Conservation (phyloP, 2,888 invertebrate genomes). For the Agonopterix heracliana region DNA sequence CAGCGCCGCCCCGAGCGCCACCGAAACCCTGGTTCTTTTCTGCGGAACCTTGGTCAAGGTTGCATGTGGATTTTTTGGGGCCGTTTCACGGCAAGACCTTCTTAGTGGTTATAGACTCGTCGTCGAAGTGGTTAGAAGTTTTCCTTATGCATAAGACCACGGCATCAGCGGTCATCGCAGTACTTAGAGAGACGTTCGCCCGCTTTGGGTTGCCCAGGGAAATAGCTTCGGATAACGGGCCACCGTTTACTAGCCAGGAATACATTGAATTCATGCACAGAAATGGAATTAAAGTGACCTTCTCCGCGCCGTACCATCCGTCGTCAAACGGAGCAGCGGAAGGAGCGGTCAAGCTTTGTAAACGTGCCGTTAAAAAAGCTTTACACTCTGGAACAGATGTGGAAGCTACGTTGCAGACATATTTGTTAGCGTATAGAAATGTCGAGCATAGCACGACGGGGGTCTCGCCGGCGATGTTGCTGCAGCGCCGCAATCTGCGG, state of each 20-base stretch:
- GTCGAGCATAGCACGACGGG: neutral
- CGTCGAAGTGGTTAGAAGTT: slow-evolving; percentile 18
- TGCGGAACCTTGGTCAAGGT: too few species aligned
- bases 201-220: slow-evolving; percentile 13
- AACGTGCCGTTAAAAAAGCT: too few species aligned
- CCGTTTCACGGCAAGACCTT: slow-evolving; percentile 12
- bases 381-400: too few species aligned
- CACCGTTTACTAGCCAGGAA: slow-evolving; percentile 12
- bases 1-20: slow-evolving; percentile 11
- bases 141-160: slow-evolving; percentile 14
- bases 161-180: too few species aligned
- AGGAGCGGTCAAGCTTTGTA: too few species aligned
- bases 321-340: too few species aligned
- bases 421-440: too few species aligned
- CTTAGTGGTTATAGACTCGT: slow-evolving; percentile 13
- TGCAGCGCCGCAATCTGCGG: neutral
- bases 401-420: too few species aligned
- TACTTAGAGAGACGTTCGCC: too few species aligned
- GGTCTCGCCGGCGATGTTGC: neutral
- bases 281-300: neutral
- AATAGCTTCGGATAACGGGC: slow-evolving; percentile 14
- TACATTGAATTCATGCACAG: slow-evolving; percentile 5
- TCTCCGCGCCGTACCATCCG: too few species aligned
- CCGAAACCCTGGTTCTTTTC: slow-evolving; percentile 16
- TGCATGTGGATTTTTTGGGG: slow-evolving; percentile 19